These are phyloP conservation scores for Lacanobia wlatinum DNA, from an alignment of 2,888 invertebrate genomes.

Conservation along the genomic window DNA sequence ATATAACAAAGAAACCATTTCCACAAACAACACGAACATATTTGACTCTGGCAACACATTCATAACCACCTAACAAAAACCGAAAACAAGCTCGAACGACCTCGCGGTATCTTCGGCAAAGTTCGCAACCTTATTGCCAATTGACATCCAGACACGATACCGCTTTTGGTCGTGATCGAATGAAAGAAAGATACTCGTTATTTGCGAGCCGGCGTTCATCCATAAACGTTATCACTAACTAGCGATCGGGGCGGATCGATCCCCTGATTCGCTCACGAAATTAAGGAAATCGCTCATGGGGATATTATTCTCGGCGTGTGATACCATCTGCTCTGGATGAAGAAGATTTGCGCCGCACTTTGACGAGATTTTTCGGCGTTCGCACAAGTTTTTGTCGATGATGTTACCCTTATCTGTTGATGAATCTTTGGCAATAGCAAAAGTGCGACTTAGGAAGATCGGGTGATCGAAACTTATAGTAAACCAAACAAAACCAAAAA, in stretches of 20 bases:
- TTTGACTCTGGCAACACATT: constrained; percentile 77
- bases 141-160: constrained; percentile 88
- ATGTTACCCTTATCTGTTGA: constrained; percentile 61
- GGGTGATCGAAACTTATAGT: background rate
- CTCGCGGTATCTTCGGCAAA: constrained; percentile 73
- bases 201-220: constrained; percentile 84
- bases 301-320: constrained; percentile 86
- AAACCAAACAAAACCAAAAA: background rate
- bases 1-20: constrained; percentile 5
- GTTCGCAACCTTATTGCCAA: constrained; percentile 87
- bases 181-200: constrained; percentile 83
- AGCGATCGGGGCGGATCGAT: constrained; percentile 89
- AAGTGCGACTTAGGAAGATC: constrained; percentile 30
- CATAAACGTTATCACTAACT: constrained; percentile 89
- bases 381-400: constrained; percentile 62
- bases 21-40: constrained; percentile 58
- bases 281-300: constrained; percentile 91
- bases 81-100: constrained; percentile 76
- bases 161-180: constrained; percentile 85
- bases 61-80: constrained; percentile 74
- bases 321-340: constrained; percentile 80
- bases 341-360: constrained; percentile 80
- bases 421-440: constrained; percentile 53
- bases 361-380: constrained; percentile 73
- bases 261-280: constrained; percentile 89